These are phyloP conservation scores for Cheilosia urbana DNA, from an alignment of 2,888 invertebrate species.

Conservation along the genomic window DNA sequence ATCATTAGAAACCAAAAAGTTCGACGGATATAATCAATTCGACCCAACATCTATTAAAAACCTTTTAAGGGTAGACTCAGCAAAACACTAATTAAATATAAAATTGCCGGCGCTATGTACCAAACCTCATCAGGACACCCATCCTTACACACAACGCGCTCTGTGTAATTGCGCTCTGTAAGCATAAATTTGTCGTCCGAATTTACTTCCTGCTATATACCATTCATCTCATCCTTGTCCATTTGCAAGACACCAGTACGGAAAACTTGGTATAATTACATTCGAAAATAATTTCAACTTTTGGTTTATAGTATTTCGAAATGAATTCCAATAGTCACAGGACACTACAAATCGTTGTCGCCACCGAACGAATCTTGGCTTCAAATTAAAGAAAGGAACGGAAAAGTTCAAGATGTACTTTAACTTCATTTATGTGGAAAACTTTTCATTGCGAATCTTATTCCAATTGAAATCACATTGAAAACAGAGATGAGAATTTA, in stretches of 20 bases:
- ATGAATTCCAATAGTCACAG: constrained; percentile 5
- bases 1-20: neutral
- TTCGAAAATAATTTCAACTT: constrained; percentile 43
- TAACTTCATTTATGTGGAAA: no score
- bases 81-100: constrained; percentile 35
- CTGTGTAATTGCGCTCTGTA: constrained; percentile 33
- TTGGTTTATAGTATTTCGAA: neutral
- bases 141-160: neutral
- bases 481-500: no score
- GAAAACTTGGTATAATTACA: constrained; percentile 24
- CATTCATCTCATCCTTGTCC: neutral
- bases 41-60: neutral
- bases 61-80: no score
- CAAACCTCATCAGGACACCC: constrained; percentile 18
- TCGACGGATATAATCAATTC: neutral
- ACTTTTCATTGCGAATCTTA: no score
- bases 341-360: constrained; percentile 3
- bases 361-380: no score
- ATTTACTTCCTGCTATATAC: neutral
- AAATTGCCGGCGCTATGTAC: constrained; percentile 11
- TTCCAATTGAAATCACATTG: neutral
- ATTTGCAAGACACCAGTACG: neutral
- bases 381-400: no score
- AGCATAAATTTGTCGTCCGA: constrained; percentile 34
- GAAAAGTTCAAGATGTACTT: neutral